These are phyloP conservation scores for Drosophila trichaetosa DNA, from an alignment of 2,888 invertebrate species.

Conservation along the genomic window DNA sequence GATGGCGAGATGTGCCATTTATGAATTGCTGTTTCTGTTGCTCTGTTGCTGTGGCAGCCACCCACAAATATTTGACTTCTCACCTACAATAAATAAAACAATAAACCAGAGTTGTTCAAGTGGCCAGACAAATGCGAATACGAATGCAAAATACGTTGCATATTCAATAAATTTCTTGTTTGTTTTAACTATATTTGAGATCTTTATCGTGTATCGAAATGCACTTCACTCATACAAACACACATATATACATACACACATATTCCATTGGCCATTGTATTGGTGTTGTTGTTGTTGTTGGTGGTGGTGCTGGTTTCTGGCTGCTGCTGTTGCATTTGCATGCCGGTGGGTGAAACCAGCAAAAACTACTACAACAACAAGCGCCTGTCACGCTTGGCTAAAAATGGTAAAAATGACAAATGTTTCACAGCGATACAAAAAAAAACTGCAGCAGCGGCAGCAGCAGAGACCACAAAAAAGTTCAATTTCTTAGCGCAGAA, in stretches of 20 bases:
- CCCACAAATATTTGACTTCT: conserved; percentile 80
- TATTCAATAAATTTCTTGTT: conserved; percentile 80
- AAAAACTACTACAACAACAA: conserved; percentile 55
- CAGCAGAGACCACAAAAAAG: conserved; percentile 60
- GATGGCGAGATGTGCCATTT: conserved; percentile 75
- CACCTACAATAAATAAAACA: conserved; percentile 80
- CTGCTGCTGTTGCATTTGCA: conserved; percentile 66
- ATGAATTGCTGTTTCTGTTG: conserved; percentile 51
- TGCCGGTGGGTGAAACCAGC: conserved; percentile 73
- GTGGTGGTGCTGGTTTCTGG: conserved; percentile 9
- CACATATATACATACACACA: conserved; percentile 42
- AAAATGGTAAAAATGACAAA: conserved; percentile 80
- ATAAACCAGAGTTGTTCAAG: conserved; percentile 71
- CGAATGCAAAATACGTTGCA: conserved; percentile 70
- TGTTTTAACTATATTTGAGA: conserved; percentile 80
- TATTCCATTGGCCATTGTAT: conserved; percentile 50
- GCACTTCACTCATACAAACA: conserved; percentile 25
- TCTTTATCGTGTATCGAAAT: conserved; percentile 75
- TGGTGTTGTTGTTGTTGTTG: conserved; percentile 29
- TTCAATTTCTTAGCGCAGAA: conserved; percentile 74
- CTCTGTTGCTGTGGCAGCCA: conserved; percentile 54
- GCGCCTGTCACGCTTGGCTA: conserved; percentile 79
- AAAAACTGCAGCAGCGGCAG: conserved; percentile 45
- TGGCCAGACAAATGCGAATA: conserved; percentile 68
- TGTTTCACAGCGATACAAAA: conserved; percentile 74